Conservation (phyloP, 2,113 vertebrate species). For the Eublepharis macularius region DNA sequence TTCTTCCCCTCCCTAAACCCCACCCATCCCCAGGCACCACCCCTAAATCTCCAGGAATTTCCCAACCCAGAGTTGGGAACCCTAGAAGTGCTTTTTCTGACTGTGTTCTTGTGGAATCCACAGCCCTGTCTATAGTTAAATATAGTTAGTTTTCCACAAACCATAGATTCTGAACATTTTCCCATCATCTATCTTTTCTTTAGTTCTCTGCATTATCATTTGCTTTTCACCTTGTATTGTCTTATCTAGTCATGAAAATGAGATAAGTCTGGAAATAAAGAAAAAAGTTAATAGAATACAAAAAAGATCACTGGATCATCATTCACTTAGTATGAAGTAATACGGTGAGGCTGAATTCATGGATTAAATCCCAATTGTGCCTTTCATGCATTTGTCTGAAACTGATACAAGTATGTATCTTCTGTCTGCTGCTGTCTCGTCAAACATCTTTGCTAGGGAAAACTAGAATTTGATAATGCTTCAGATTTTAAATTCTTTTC, state of each 20-base stretch:
- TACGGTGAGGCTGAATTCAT: background rate
- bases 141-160: background rate
- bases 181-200: background rate
- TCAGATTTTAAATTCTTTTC: background rate
- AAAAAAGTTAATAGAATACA: background rate
- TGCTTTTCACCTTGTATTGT: background rate
- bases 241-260: background rate
- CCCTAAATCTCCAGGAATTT: too few relatives aligned
- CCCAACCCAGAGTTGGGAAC: background rate
- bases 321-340: background rate
- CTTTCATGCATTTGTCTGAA: slow-evolving; percentile 11
- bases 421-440: background rate
- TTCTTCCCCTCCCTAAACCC: too few relatives aligned
- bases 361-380: slow-evolving; percentile 1
- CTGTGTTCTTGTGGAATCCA: background rate
- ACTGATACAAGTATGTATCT: background rate
- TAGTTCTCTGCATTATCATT: background rate
- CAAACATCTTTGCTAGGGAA: background rate
- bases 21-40: too few relatives aligned
- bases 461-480: background rate
- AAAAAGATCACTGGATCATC: background rate
- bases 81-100: background rate
- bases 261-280: background rate
- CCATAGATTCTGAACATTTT: background rate
- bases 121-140: background rate